Evolutionary conservation across 2,113 vertebrate species (phyloP).

Genomic region (Labrus mixtus): DNA sequence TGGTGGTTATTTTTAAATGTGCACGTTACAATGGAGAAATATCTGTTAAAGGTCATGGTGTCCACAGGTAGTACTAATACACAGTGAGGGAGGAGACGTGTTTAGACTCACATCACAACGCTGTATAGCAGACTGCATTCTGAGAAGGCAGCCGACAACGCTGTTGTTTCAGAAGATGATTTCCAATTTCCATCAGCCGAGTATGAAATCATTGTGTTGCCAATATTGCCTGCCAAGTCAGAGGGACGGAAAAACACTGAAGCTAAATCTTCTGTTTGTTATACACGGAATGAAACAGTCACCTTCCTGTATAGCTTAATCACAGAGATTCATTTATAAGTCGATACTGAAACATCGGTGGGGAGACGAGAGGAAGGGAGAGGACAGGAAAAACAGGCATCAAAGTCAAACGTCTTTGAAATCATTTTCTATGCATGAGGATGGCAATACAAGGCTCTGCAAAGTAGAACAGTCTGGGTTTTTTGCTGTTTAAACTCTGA

Average conservation of each 20-base stretch:
- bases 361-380: conserved; percentile 2
- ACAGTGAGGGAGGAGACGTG: conserved; percentile 23
- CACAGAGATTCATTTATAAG: conserved; percentile 74
- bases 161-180: conserved; percentile 68
- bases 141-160: conserved; percentile 61
- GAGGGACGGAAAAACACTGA: conserved; percentile 52
- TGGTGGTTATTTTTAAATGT: conserved; percentile 18
- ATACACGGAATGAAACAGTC: conserved; percentile 62
- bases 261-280: conserved; percentile 69
- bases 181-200: conserved; percentile 76
- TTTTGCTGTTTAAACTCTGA: conserved; percentile 42
- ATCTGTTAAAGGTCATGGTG: conserved; percentile 48
- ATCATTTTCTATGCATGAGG: conserved; percentile 56
- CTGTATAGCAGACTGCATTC: conserved; percentile 50
- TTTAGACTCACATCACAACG: conserved; percentile 66
- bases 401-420: conserved; percentile 55
- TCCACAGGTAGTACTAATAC: conserved; percentile 24
- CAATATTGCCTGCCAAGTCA: conserved; percentile 70
- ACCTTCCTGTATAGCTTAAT: conserved; percentile 71
- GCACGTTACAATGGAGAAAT: conserved; percentile 29
- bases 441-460: conserved; percentile 29
- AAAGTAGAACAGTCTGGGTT: conserved; percentile 43
- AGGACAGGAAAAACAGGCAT: conserved; percentile 50
- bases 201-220: conserved; percentile 71
- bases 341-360: conserved; percentile 37